A percentile compares a stretch with the other conserved stretches of the same genome.
These are phyloP conservation scores for Pomatorhinus ruficollis DNA, from an alignment of 2,113 vertebrate species.

Conservation along the genomic window DNA sequence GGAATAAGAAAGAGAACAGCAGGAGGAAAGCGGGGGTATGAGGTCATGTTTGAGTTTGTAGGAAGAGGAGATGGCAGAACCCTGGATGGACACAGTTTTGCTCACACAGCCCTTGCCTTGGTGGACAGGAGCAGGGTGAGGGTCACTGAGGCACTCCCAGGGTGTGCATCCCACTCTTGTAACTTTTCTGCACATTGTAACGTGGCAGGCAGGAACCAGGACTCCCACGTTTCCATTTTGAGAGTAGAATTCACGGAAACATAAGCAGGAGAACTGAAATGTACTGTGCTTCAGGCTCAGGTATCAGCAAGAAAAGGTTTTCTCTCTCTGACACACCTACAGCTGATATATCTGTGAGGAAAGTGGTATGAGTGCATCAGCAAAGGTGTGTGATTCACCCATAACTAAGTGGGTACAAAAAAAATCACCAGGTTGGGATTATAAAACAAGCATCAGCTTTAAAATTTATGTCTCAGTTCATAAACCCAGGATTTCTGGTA, in stretches of 20 bases:
- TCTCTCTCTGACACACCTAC: background rate
- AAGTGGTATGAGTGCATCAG: background rate
- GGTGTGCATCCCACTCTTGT: accelerated
- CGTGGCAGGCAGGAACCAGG: background rate
- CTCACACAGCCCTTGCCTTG: background rate
- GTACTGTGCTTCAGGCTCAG: background rate
- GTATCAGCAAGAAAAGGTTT: background rate
- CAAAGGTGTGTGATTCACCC: background rate
- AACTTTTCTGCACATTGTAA: background rate
- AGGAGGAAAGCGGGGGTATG: background rate
- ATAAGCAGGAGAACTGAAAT: background rate
- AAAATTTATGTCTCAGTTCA: background rate
- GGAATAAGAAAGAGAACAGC: background rate
- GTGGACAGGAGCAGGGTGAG: background rate
- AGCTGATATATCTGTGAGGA: background rate
- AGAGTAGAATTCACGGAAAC: background rate
- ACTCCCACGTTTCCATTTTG: background rate
- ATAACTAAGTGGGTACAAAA: background rate
- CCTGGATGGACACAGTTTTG: background rate
- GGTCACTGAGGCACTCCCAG: background rate
- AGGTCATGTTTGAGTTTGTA: background rate
- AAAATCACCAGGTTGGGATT: background rate
- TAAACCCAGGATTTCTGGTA: background rate
- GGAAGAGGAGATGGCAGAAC: background rate
- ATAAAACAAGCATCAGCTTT: background rate